Evolutionary conservation across 92 coral and sea anemone species (phyloP), one percentile per base, ranked within the genome.

Genomic region (Virgularia gustaviana): DNA sequence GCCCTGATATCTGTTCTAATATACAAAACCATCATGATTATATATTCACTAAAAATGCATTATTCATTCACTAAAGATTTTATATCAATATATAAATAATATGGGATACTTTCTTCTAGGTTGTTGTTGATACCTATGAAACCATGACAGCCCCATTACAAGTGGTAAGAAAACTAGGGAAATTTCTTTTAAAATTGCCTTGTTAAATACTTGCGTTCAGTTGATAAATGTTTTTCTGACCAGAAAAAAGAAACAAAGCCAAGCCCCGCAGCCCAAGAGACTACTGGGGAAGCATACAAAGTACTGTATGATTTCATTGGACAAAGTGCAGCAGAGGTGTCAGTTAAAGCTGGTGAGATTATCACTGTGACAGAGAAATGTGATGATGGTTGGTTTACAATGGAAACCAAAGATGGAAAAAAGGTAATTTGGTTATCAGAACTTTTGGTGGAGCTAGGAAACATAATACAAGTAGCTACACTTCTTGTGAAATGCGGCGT

Each of bases 361-460:
- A 68, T 68, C 39, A 68, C 75, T 30, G 75, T 68, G 62, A 49
- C 9, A n/a, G 75, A 68, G 12, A 68, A 35, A 10, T 59, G 44
- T 30, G 75, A 68, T 27, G 75, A 68, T 27, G 75, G 75, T 1
- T 68, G 75, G 75, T 68, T 68, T 28, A 68, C 75, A 31, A 68
- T 68, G 75, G 61, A 33, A 18, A 68, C 75, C 3, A 52, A 68
- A 36, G 75, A 68, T 33, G 53, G 60, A 12, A 68, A 61, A 34
- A 68, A 47, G 72, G 72, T 65, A 65, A 37, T 63, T 35, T 9
- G 33, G 36, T 57, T 60, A 18, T 45, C 2, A 15, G 15, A 15
- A 45, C 2, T 45, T 45, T n/a, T n/a, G n/a, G n/a, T n/a, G n/a
- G n/a, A n/a, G n/a, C n/a, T n/a, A n/a, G n/a, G n/a, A n/a, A n/a